These are phyloP conservation scores for Orthonevra nobilis DNA, from an alignment of 2,888 invertebrate genomes.

Conservation along the genomic window DNA sequence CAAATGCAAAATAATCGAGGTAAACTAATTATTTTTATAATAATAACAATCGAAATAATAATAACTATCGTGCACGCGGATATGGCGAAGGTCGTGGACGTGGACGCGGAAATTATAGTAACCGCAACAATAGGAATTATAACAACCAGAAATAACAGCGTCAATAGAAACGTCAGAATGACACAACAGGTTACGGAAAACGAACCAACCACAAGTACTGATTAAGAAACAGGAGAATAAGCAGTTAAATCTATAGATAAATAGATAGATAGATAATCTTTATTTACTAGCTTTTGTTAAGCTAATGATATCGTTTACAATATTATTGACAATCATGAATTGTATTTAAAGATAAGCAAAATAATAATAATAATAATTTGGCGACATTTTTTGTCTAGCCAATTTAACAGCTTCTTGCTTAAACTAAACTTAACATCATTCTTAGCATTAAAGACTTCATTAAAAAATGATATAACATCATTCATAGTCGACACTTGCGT, in stretches of 20 bases:
- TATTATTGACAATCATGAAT: no score
- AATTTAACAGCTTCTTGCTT: no score
- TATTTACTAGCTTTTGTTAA: no score
- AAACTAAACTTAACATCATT: slow-evolving; percentile 1
- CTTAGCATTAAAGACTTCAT: not conserved
- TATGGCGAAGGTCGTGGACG: slow-evolving; percentile 1
- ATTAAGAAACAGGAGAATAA: slow-evolving; percentile 1
- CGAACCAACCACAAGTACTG: slow-evolving; percentile 3
- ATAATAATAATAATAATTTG: no score
- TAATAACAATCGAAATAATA: not conserved
- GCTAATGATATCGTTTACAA: no score
- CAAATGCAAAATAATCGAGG: not conserved
- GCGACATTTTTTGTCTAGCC: no score
- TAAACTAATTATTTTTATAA: not conserved
- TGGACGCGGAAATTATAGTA: slow-evolving; percentile 19
- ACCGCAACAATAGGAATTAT: not conserved
- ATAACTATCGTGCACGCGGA: not conserved
- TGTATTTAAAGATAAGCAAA: no score
- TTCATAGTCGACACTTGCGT: not conserved
- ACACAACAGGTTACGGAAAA: slow-evolving; percentile 6
- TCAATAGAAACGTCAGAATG: slow-evolving; percentile 9
- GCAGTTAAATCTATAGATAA: slow-evolving; percentile 11
- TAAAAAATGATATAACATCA: not conserved
- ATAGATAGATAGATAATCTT: no score
- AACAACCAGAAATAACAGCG: slow-evolving; percentile 2